Evolutionary conservation across 2,888 invertebrate genomes (phyloP), one percentile per base, ranked within the genome.

Genomic region (Diarsia dahlii): DNA sequence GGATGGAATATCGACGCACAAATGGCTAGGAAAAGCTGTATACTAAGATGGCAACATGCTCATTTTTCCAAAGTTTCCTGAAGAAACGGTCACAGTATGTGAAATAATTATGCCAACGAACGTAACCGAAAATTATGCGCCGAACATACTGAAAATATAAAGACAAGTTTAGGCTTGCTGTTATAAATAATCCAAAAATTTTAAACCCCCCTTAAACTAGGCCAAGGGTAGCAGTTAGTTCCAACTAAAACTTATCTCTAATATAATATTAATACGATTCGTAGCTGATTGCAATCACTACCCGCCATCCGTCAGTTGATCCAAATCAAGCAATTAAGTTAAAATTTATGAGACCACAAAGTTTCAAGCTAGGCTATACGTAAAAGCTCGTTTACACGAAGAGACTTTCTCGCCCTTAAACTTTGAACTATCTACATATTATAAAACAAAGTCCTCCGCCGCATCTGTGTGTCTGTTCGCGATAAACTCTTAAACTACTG

Each of bases 281-380:
- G 23, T 45, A 64, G 23, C 18, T 84, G 75, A 81, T 81, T 81
- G 81, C 70, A 67, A 80, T 68, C 66, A 70, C 62, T 15, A 74
- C 34, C 58, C 39, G 5, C 66, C 54, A 64, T 67, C 66, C 64
- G 54, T 67, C 74, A 63, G 68, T 76, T 69, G 34, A 15, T 69
- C 54, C 65, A 48, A 67, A 78, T 82, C 56, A 65, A 64, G 68
- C 81, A 80, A 87, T 85, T 85, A 66, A 74, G 74, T 88, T 71
- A 65, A 78, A 73, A 85, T 85, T 87, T 85, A 87, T 67, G 75
- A 72, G 71, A 63, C 82, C 80, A 65, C 81, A 78, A 78, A 74
- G 68, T 79, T 71, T 52, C 58, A 23, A 69, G 63, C 65, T 70
- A 54, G 54, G 45, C 39, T 52, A 20, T 66, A 70, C 70, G n/a